Conservation (phyloP, 2,888 invertebrate species). For the Drosophila longiperda region DNA sequence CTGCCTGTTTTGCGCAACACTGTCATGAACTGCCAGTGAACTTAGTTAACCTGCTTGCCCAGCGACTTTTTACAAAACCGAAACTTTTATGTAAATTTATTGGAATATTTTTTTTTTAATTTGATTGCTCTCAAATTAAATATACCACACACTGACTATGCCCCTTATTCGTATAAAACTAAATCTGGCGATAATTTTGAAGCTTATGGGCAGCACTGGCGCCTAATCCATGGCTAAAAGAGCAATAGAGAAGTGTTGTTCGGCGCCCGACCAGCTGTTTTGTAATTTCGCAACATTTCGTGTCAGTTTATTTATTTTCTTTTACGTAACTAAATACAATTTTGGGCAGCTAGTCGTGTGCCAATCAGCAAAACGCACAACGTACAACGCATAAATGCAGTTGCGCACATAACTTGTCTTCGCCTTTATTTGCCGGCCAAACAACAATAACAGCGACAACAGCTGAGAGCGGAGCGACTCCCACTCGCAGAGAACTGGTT, state of each 20-base stretch:
- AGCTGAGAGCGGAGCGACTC: slow-evolving; percentile 17
- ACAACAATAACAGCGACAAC: slow-evolving; percentile 7
- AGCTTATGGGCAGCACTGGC: slow-evolving; percentile 16
- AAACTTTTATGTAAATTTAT: background rate
- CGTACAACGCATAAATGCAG: slow-evolving; percentile 11
- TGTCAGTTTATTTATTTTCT: slow-evolving; percentile 45
- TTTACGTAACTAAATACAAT: slow-evolving; percentile 50
- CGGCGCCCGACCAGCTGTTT: slow-evolving; percentile 34
- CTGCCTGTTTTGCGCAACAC: slow-evolving; percentile 2
- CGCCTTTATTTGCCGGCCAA: slow-evolving; percentile 28
- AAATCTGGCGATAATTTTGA: background rate
- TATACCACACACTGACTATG: background rate
- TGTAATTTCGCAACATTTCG: slow-evolving; percentile 46
- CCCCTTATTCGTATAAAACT: background rate
- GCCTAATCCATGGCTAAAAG: background rate
- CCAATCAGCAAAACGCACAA: slow-evolving; percentile 7
- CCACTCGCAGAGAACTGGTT: slow-evolving; percentile 27
- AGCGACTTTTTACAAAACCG: slow-evolving; percentile 1
- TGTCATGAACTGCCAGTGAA: background rate
- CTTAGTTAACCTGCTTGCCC: slow-evolving; percentile 1
- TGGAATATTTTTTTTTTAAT: background rate
- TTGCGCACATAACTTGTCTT: slow-evolving; percentile 3
- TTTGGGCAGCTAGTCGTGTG: slow-evolving; percentile 6
- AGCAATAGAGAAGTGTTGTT: background rate
- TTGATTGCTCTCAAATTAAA: background rate